These are phyloP conservation scores for Acridotheres tristis DNA, from an alignment of 2,797 vertebrate genomes.

Conservation along the genomic window DNA sequence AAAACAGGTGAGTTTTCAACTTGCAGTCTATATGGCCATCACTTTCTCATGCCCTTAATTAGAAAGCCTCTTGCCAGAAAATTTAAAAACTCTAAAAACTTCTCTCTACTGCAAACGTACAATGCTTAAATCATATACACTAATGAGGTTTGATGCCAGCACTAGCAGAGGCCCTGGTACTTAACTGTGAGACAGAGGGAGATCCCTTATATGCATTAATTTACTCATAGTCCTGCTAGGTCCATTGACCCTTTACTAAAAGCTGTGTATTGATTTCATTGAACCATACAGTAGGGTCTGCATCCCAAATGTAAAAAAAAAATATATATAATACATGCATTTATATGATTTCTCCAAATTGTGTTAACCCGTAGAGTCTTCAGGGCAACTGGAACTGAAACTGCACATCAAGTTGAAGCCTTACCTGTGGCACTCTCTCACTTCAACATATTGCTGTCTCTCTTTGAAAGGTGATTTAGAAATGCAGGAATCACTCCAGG, in stretches of 20 bases:
- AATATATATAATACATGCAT: background rate
- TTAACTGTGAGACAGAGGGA: background rate
- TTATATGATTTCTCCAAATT: background rate
- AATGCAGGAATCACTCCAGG: background rate
- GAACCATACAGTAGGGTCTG: background rate
- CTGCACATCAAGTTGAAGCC: background rate
- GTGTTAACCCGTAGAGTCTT: background rate
- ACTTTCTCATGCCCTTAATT: constrained; percentile 6
- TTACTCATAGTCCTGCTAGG: background rate
- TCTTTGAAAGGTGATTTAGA: background rate
- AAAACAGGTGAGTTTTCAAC: constrained; percentile 29
- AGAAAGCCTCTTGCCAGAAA: background rate
- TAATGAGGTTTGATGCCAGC: background rate
- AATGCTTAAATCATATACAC: background rate
- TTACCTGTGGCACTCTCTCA: background rate
- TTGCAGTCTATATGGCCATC: background rate
- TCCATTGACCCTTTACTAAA: background rate
- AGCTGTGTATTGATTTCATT: background rate
- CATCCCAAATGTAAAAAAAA: background rate
- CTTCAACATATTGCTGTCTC: background rate
- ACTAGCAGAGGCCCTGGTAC: background rate
- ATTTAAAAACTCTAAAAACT: background rate
- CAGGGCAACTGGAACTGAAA: background rate
- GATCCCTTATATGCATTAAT: background rate
- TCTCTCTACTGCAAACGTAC: background rate